Conservation (phyloP, 2,888 invertebrate species). For the Pheosia tremula region DNA sequence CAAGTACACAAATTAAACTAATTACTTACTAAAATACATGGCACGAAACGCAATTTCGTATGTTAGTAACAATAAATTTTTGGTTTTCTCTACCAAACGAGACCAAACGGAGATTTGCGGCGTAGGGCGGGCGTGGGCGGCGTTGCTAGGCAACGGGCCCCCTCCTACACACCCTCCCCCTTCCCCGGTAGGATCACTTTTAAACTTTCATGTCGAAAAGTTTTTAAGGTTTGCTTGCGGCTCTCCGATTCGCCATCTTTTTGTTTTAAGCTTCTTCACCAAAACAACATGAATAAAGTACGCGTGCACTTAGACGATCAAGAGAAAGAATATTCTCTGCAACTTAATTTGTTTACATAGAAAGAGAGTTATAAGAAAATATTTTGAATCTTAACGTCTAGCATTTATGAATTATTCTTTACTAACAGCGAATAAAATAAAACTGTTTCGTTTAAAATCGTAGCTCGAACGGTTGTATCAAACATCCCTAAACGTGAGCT, state of each 20-base stretch:
- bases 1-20: too few species aligned
- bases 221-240: conserved; percentile 82
- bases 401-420: neutral
- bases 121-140: conserved; percentile 66
- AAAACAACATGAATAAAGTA: conserved; percentile 51
- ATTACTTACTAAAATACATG: too few species aligned
- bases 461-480: neutral
- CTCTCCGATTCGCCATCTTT: conserved; percentile 75
- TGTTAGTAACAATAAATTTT: conserved; percentile 74
- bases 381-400: neutral
- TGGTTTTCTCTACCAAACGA: conserved; percentile 72
- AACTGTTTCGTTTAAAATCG: neutral
- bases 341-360: conserved; percentile 23
- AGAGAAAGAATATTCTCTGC: conserved; percentile 27
- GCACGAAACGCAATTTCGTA: conserved; percentile 51
- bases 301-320: conserved; percentile 33
- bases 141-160: conserved; percentile 73
- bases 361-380: neutral
- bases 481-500: conserved; percentile 28
- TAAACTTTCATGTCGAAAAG: conserved; percentile 84
- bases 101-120: conserved; percentile 80
- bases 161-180: conserved; percentile 28
- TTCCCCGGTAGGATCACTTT: conserved; percentile 75
- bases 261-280: conserved; percentile 71
- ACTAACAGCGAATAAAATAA: neutral